Percentiles rank a stretch among this genome's conserved stretches.
Evolutionary conservation across 2,888 invertebrate genomes (phyloP).

Genomic region (Macrostomum cliftonense): DNA sequence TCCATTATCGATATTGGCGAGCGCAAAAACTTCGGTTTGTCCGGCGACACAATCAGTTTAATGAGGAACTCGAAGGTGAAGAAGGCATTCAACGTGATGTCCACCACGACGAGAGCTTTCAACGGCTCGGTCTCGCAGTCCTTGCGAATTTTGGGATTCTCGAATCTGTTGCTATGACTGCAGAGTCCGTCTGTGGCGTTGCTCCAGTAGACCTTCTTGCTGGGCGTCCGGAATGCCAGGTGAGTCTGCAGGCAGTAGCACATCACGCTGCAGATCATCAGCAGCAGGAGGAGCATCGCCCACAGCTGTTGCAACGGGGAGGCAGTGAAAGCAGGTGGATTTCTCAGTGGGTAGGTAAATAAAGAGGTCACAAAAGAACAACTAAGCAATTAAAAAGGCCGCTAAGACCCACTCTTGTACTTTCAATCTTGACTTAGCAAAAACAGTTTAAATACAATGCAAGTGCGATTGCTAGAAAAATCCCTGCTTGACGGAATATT

Average conservation of each 20-base stretch:
- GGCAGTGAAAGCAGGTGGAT: too few species aligned
- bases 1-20: conserved; percentile 10
- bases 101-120: conserved; percentile 20
- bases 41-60: conserved; percentile 9
- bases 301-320: conserved; percentile 10
- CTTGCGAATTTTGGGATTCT: conserved; percentile 10
- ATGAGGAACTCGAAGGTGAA: conserved; percentile 28
- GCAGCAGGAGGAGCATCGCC: conserved; percentile 8
- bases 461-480: too few species aligned
- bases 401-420: too few species aligned
- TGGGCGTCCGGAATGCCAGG: conserved; percentile 3
- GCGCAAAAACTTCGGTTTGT: conserved; percentile 9
- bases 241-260: conserved; percentile 12
- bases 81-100: conserved; percentile 23
- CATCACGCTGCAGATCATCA: conserved; percentile 12
- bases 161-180: too few species aligned
- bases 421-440: too few species aligned
- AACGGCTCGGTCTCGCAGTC: conserved; percentile 11
- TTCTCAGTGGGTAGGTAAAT: too few species aligned
- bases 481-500: too few species aligned
- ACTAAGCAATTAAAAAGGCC: too few species aligned
- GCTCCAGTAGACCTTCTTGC: too few species aligned
- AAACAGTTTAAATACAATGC: too few species aligned
- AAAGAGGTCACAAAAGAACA: too few species aligned
- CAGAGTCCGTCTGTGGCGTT: too few species aligned